phyloP scores from a whole-genome alignment of 2,797 vertebrate species.

The Graptemys geographica region DNA sequence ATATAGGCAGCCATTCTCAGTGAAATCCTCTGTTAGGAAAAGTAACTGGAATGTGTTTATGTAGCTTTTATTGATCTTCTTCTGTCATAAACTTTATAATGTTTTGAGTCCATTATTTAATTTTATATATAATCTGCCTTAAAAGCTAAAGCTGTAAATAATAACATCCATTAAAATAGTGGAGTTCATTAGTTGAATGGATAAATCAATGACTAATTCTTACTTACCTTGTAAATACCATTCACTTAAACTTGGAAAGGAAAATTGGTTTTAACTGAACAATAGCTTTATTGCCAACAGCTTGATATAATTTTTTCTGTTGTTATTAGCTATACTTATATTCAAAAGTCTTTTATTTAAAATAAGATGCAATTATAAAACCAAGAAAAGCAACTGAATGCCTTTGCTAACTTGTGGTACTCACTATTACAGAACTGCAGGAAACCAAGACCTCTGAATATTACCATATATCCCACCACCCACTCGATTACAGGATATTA shows the following conservation, averaged over 20 bases:
- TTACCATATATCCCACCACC: conserved; percentile 89
- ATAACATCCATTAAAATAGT: conserved; percentile 33
- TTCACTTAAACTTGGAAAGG: neutral
- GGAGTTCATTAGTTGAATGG: conserved; percentile 29
- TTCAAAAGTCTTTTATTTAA: conserved; percentile 32
- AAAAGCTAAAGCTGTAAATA: conserved; percentile 61
- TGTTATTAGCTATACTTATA: neutral
- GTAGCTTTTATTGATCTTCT: conserved; percentile 40
- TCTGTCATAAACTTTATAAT: conserved; percentile 27
- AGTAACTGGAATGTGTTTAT: neutral
- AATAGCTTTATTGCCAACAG: neutral
- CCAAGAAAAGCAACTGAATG: neutral
- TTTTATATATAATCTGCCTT: conserved; percentile 39
- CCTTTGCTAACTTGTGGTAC: conserved; percentile 4
- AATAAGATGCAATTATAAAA: neutral
- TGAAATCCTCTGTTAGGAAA: neutral
- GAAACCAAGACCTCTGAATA: conserved; percentile 90
- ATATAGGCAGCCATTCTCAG: neutral
- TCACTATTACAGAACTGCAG: conserved; percentile 88
- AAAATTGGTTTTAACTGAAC: neutral
- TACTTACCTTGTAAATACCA: neutral
- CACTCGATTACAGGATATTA: conserved; percentile 97
- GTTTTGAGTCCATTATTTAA: conserved; percentile 36
- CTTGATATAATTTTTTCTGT: neutral
- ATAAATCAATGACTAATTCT: conserved; percentile 27